phyloP scores from a whole-genome alignment of 1,140 invertebrate genomes.

The Helicoverpa armigera region DNA sequence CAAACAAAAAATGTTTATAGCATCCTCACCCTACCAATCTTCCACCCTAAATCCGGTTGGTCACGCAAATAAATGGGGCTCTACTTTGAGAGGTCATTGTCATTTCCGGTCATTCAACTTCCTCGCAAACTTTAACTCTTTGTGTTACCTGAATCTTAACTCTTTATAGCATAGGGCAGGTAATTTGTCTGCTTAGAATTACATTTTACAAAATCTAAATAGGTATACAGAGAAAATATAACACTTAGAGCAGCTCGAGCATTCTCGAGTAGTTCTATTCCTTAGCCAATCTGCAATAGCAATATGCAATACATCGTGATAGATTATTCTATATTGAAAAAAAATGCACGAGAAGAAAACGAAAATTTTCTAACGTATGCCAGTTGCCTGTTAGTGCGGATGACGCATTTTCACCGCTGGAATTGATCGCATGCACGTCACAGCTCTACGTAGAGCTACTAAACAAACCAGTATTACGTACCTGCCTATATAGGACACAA shows the following conservation, averaged over 20 bases:
- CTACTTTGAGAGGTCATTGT: constrained; percentile 9
- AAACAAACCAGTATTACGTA: background rate
- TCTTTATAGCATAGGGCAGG: too few species aligned
- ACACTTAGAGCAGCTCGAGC: too few species aligned
- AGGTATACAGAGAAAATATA: too few species aligned
- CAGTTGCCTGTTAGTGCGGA: background rate
- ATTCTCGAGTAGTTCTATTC: background rate
- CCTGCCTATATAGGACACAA: background rate
- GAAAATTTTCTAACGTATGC: constrained; percentile 1
- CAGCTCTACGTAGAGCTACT: constrained; percentile 5
- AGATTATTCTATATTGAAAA: background rate
- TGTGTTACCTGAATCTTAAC: background rate
- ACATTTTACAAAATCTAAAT: too few species aligned
- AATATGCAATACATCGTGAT: too few species aligned
- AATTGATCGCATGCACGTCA: constrained; percentile 26
- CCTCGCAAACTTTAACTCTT: background rate
- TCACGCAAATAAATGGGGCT: background rate
- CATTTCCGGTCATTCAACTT: background rate
- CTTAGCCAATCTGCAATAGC: too few species aligned
- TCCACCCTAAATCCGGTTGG: too few species aligned
- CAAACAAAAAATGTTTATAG: too few species aligned
- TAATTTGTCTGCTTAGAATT: too few species aligned
- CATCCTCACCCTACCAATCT: too few species aligned
- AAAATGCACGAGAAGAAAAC: background rate
- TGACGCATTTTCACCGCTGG: constrained; percentile 5